Base-by-base conservation (phyloP, 2,888 invertebrate species). In the Drosophila nr. fundita region DNA sequence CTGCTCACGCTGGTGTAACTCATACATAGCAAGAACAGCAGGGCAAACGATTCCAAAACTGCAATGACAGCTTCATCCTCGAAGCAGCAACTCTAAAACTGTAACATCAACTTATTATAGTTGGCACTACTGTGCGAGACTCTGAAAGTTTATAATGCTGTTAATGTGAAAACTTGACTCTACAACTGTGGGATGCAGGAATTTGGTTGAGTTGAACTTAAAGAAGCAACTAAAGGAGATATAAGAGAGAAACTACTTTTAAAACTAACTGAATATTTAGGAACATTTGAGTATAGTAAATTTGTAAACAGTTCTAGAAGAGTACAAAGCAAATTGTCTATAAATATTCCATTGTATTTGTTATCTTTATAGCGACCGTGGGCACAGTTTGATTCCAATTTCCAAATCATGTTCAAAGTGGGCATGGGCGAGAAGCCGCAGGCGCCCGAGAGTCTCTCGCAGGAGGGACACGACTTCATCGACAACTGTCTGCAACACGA, bases 401-500 rank as follows among this genome's bases (percentile, higher is more conserved):
- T 97, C 93, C 98, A 98, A 95, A 98, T 98, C 82, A 98, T 98
- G 97, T 98, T 97, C 93, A 96, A 97, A 94, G 98, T 98, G 88
- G 98, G 98, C 40, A 98, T 97, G 96, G 98, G 98, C 1, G 96
- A 97, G 80, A 95, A 95, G 69, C 98, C 98, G 0, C 94, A 95
- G 77, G 94, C 96, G 11, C 98, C 98, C 0, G 95, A 95, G 57
- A 92, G 94, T 40, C 94, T 98, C 66, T 97, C 97, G 40, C 95
- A 95, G 65, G 98, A 98, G 93, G 98, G 98, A 0, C 94, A 95
- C 66, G 95, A 96, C 86, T 98, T 99, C 93, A 94, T 98, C 61
- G 93, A 94, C 15, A 94, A 94, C 67, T 98, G 98, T 91, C 95
- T 99, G 88, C 96, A 96, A 87, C 97, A 97, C 91, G 97, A 98